Evolutionary conservation across 1,140 invertebrate species (phyloP), one percentile per base, ranked within the genome.

Genomic region (Microplitis mediator): DNA sequence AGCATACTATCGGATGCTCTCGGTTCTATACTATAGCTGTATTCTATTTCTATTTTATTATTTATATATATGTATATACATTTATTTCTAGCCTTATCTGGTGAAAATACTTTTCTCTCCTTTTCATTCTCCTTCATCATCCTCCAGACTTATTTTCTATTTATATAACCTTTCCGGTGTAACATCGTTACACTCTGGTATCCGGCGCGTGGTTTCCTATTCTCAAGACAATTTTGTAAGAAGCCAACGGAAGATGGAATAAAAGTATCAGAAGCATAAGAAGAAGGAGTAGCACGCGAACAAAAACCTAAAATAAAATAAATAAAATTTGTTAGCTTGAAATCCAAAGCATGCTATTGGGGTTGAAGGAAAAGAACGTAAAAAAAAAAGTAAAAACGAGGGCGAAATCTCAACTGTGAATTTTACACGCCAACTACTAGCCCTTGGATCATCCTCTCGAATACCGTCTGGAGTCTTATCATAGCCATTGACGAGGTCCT

Each of bases 11-110:
- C n/a, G 16, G 16, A 14, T n/a, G 13, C 16, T 54, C 5, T 78
- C 77, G 79, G 81, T 84, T 36, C 45, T 36, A 5, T 72, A 54
- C 35, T 4, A 13, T 39, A 50, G 16, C 35, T 63, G 13, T 36
- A 14, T 69, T 35, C 14, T 61, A 45, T 61, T 6, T 36, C 34
- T 50, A 8, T 50, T 50, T 8, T 50, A 8, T 32, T 62, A 16
- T 64, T 45, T 34, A 5, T 52, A 14, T 51, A 9, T 52, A 66
- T 16, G 13, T 66, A 51, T 51, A 23, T 32, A 66, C 16, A 31
- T 13, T 50, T 14, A 50, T 54, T 14, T 54, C 13, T n/a, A n/a
- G 9, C 16, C 16, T 54, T 13, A 9, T 45, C 11, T 0, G 39
- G 39, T 45, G 11, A 11, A 11, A 45, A 45, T 45, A 64, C 66